phyloP scores from a whole-genome alignment of 2,888 invertebrate genomes.

The Herminia tarsipennalis region DNA sequence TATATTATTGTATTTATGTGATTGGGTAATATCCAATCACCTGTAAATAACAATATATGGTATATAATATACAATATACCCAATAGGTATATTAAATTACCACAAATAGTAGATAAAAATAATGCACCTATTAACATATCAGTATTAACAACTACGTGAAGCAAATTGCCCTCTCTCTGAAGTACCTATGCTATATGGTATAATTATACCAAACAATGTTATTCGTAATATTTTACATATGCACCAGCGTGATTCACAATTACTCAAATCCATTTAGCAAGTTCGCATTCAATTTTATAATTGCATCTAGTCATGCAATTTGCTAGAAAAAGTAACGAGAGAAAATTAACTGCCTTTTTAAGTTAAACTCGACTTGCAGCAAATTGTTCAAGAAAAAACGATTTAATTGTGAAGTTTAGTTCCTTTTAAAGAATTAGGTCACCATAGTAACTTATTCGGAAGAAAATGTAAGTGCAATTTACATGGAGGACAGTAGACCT shows the following conservation, averaged over 20 bases:
- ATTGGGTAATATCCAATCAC: too few relatives aligned
- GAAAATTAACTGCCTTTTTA: background rate
- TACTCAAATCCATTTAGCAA: constrained; percentile 3
- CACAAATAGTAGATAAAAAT: too few relatives aligned
- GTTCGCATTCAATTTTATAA: constrained; percentile 2
- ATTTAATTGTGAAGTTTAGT: constrained; percentile 23
- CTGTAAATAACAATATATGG: too few relatives aligned
- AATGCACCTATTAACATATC: too few relatives aligned
- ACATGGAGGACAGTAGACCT: constrained; percentile 64
- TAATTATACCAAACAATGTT: background rate
- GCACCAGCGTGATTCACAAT: background rate
- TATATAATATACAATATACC: too few relatives aligned
- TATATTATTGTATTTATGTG: too few relatives aligned
- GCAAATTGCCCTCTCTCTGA: too few relatives aligned
- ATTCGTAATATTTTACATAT: too few relatives aligned
- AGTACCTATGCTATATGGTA: too few relatives aligned
- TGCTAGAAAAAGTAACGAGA: background rate
- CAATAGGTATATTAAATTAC: too few relatives aligned
- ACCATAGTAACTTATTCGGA: constrained; percentile 14
- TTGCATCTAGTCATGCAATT: constrained; percentile 12
- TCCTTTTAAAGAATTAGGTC: constrained; percentile 28
- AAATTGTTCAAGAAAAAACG: constrained; percentile 24
- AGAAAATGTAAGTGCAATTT: constrained; percentile 58
- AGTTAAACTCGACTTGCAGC: constrained; percentile 15
- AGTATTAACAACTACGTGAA: too few relatives aligned